phyloP scores from a whole-genome alignment of 2,113 vertebrate genomes.

The Leucopsar rothschildi region DNA sequence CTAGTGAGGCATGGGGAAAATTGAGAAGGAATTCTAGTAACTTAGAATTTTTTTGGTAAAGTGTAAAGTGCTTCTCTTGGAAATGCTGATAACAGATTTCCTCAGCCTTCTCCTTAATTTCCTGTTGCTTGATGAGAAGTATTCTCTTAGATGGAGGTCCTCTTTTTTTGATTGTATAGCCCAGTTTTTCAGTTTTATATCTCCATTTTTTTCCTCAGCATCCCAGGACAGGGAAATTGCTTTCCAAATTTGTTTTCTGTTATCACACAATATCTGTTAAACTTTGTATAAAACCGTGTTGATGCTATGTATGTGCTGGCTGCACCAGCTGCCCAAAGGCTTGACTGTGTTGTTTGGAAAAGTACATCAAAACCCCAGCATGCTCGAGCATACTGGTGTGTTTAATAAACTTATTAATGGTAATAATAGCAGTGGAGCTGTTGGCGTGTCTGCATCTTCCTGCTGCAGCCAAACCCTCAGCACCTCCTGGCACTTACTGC shows the following conservation, averaged over 20 bases:
- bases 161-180: neutral
- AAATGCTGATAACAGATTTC: neutral
- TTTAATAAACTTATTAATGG: neutral
- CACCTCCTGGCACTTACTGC: neutral
- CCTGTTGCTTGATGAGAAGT: neutral
- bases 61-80: neutral
- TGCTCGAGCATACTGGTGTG: neutral
- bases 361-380: neutral
- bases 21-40: neutral
- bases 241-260: neutral
- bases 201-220: neutral
- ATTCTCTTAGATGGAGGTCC: neutral
- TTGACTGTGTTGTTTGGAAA: neutral
- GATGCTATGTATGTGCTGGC: rapidly evolving
- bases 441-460: neutral
- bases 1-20: neutral
- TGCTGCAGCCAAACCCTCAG: neutral
- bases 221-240: neutral
- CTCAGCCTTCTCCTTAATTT: neutral
- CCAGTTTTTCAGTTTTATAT: neutral
- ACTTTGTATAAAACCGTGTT: neutral
- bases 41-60: neutral
- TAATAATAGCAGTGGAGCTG: neutral
- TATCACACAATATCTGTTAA: neutral
- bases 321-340: neutral